phyloP scores from a whole-genome alignment of 1,140 invertebrate species.

The Augochlora pura region DNA sequence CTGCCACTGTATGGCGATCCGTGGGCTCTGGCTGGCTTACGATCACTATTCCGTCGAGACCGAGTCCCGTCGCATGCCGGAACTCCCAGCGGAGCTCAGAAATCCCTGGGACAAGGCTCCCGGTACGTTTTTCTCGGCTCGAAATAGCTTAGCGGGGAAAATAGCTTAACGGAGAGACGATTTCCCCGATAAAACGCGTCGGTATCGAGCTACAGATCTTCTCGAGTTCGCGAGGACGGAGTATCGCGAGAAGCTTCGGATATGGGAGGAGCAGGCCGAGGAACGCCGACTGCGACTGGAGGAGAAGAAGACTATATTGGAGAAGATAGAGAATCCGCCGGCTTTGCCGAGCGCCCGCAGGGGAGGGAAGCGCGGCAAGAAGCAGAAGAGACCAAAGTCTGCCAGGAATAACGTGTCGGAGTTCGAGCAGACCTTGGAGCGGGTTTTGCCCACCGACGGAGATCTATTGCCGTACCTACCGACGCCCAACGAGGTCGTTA shows the following conservation, averaged over 20 bases:
- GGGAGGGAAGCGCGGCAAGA: conserved; percentile 34
- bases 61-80: conserved; percentile 72
- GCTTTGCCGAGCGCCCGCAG: conserved; percentile 28
- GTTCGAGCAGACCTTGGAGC: conserved; percentile 19
- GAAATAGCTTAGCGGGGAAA: background rate
- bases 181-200: no score
- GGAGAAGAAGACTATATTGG: conserved; percentile 66
- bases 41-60: conserved; percentile 81
- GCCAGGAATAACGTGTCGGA: conserved; percentile 51
- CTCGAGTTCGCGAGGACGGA: conserved; percentile 59
- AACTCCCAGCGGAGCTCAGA: conserved; percentile 60
- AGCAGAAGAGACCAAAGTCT: background rate
- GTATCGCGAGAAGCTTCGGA: conserved; percentile 51
- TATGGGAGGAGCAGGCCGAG: conserved; percentile 67
- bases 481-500: conserved; percentile 67
- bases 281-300: conserved; percentile 64
- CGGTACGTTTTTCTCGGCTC: background rate
- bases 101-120: background rate
- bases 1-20: conserved; percentile 81
- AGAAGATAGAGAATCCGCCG: conserved; percentile 64
- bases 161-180: background rate
- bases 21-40: conserved; percentile 83
- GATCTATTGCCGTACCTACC: conserved; percentile 67
- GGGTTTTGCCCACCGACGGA: conserved; percentile 35
- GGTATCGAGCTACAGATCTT: conserved; percentile 57